These are phyloP conservation scores for Uropsilus gracilis DNA, from an alignment of 2,113 vertebrate genomes.

Conservation along the genomic window DNA sequence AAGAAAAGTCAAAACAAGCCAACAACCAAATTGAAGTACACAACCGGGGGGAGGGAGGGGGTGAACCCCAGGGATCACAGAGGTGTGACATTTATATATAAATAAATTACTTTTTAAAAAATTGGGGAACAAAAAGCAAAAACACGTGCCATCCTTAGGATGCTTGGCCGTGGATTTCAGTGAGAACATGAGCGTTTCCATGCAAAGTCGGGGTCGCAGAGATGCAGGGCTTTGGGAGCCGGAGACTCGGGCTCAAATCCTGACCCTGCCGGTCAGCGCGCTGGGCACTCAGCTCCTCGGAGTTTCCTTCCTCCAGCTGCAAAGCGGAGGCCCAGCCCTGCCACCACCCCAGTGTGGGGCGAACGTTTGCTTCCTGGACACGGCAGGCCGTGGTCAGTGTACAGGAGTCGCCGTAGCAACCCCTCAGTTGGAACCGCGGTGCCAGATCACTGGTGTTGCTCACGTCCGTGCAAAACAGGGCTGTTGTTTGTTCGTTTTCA, in stretches of 20 bases:
- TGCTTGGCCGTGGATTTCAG: neutral
- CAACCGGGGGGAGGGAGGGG: too few relatives aligned
- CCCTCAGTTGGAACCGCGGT: slow-evolving; percentile 34
- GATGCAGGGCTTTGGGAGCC: neutral
- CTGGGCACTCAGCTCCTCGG: neutral
- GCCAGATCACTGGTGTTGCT: slow-evolving; percentile 22
- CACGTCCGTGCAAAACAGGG: slow-evolving; percentile 37
- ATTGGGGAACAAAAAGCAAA: too few relatives aligned
- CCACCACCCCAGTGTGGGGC: neutral
- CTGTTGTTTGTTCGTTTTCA: slow-evolving; percentile 32
- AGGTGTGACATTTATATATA: too few relatives aligned
- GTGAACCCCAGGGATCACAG: too few relatives aligned
- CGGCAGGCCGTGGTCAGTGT: slow-evolving; percentile 34
- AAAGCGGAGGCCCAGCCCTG: neutral
- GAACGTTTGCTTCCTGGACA: slow-evolving; percentile 5
- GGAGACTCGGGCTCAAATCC: neutral
- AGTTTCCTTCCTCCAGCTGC: neutral
- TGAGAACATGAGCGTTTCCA: neutral
- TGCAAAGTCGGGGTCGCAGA: neutral
- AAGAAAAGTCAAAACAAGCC: too few relatives aligned
- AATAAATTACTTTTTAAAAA: too few relatives aligned
- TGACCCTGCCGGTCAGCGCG: neutral
- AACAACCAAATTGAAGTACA: too few relatives aligned
- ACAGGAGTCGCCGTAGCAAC: slow-evolving; percentile 68
- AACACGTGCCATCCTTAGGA: too few relatives aligned